phyloP scores from a whole-genome alignment of 2,113 vertebrate genomes.

The Zingel zingel region DNA sequence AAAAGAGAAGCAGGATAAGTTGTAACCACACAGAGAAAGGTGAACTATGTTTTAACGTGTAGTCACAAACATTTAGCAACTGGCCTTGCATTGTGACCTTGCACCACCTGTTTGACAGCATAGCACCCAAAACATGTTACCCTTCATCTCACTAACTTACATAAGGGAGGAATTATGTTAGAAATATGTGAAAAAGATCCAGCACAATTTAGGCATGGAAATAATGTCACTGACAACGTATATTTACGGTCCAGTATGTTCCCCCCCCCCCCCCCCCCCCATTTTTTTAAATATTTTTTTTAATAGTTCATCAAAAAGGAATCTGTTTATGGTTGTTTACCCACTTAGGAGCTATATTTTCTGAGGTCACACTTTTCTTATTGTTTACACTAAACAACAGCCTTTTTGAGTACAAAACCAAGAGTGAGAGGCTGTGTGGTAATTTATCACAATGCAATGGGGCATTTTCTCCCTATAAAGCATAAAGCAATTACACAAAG shows the following conservation, averaged over 20 bases:
- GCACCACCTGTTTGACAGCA: neutral
- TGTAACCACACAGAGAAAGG: neutral
- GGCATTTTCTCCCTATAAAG: neutral
- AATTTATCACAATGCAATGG: neutral
- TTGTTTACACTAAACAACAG: neutral
- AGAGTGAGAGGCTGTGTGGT: neutral
- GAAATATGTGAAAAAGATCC: neutral
- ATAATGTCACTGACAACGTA: neutral
- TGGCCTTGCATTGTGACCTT: neutral
- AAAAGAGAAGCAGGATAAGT: neutral
- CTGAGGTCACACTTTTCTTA: neutral
- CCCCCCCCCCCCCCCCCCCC: neutral
- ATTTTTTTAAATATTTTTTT: neutral
- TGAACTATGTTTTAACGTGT: neutral
- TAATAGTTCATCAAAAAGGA: neutral
- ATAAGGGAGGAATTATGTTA: neutral
- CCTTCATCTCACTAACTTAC: neutral
- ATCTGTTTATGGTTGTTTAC: neutral
- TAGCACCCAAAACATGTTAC: neutral
- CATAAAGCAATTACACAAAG: conserved; percentile 7
- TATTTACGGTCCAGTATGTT: neutral
- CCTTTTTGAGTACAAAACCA: neutral
- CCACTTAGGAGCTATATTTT: neutral
- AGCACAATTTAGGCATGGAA: conserved; percentile 3
- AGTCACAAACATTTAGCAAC: conserved; percentile 1